Evolutionary conservation across 2,888 invertebrate genomes (phyloP).

Genomic region (Baccha elongata): DNA sequence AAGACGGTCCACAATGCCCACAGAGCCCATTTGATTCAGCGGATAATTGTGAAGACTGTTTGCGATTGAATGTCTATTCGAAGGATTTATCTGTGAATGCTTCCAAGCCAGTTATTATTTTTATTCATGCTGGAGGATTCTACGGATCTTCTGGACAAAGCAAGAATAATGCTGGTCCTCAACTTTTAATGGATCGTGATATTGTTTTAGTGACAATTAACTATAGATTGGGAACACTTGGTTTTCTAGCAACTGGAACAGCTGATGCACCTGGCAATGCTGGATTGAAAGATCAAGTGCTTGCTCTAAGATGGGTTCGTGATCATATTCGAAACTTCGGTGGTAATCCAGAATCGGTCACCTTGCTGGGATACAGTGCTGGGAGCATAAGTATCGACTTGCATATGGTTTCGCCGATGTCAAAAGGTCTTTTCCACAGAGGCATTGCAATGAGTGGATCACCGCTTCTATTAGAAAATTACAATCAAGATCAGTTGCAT

Average conservation of each 20-base stretch:
- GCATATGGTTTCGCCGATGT: slow-evolving; percentile 86
- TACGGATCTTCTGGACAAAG: slow-evolving; percentile 85
- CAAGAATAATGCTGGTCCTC: slow-evolving; percentile 82
- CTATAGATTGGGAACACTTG: slow-evolving; percentile 84
- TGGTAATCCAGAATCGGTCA: slow-evolving; percentile 86
- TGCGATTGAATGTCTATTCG: slow-evolving; percentile 85
- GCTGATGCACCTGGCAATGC: slow-evolving; percentile 87
- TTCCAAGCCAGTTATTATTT: slow-evolving; percentile 85
- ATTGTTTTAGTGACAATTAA: slow-evolving; percentile 86
- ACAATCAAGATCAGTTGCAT: slow-evolving; percentile 83
- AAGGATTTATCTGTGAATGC: slow-evolving; percentile 74
- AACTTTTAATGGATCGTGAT: slow-evolving; percentile 86
- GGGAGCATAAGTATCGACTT: slow-evolving; percentile 83
- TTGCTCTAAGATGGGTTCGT: slow-evolving; percentile 86
- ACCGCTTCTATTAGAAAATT: slow-evolving; percentile 83
- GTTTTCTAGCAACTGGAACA: slow-evolving; percentile 86
- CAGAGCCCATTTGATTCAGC: slow-evolving; percentile 78
- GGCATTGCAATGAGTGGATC: slow-evolving; percentile 88
- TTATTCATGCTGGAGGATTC: slow-evolving; percentile 87
- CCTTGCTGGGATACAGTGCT: slow-evolving; percentile 85
- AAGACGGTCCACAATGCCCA: slow-evolving; percentile 85
- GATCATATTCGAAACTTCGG: slow-evolving; percentile 86
- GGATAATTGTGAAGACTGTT: slow-evolving; percentile 84
- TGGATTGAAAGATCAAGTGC: slow-evolving; percentile 88
- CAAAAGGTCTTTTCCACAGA: slow-evolving; percentile 87